Conservation (phyloP, 2,797 vertebrate species). For the Neoniphon sammara region DNA sequence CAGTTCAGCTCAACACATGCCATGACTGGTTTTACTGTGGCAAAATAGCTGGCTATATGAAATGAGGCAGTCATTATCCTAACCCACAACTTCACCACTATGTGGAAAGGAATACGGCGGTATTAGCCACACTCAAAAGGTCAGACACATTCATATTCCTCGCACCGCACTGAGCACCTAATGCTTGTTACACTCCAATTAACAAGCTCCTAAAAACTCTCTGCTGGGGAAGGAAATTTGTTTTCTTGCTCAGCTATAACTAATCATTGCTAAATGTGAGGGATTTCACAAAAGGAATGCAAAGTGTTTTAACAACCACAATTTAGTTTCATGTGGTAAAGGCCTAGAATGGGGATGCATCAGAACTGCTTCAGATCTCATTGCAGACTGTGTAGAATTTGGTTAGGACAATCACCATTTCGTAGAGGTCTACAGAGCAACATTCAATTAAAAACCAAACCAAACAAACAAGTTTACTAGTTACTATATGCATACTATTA, state of each 20-base stretch:
- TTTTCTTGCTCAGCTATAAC: slow-evolving; percentile 10
- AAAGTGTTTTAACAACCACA: background rate
- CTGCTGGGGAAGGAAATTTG: background rate
- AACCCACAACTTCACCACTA: slow-evolving; percentile 18
- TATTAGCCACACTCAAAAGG: slow-evolving; percentile 41
- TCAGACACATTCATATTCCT: slow-evolving; percentile 42
- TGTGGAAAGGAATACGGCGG: slow-evolving; percentile 31
- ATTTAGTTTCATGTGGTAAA: background rate
- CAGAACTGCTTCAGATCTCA: slow-evolving; percentile 5
- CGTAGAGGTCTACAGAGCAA: slow-evolving; percentile 7
- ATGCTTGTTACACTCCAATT: slow-evolving; percentile 28
- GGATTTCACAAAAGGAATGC: slow-evolving; percentile 9
- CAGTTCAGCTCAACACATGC: slow-evolving; percentile 41
- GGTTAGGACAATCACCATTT: slow-evolving; percentile 42
- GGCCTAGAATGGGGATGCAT: slow-evolving; percentile 3
- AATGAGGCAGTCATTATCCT: slow-evolving; percentile 47
- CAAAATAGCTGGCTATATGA: slow-evolving; percentile 36
- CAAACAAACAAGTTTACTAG: no score
- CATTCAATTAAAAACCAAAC: slow-evolving; percentile 17
- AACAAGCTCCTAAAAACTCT: slow-evolving; percentile 9
- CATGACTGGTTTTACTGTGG: slow-evolving; percentile 28
- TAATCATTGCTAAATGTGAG: slow-evolving; percentile 3
- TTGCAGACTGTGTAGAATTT: background rate
- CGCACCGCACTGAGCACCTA: slow-evolving; percentile 20
- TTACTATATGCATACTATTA: slow-evolving; percentile 29